A percentile compares a stretch with the other conserved stretches of the same genome.
Conservation (phyloP, 2,113 vertebrate species). For the Haemorhous mexicanus region DNA sequence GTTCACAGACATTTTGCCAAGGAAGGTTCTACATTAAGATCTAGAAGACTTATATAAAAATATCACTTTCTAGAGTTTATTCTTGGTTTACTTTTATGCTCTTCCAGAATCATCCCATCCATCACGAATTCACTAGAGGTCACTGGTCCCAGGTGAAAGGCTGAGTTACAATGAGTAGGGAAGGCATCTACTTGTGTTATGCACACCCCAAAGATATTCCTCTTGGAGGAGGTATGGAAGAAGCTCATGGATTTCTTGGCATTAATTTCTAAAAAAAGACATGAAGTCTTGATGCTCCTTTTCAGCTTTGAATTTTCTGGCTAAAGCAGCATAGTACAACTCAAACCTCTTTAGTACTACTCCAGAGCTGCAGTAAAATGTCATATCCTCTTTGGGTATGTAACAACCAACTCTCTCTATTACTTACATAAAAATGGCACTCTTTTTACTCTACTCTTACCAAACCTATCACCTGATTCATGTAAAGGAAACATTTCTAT, state of each 20-base stretch:
- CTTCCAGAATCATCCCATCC: not conserved
- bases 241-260: not conserved
- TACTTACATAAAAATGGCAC: not conserved
- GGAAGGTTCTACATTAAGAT: not conserved
- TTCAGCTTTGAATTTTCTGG: not conserved
- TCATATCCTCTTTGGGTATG: not conserved
- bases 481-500: not conserved
- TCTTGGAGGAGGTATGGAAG: not conserved
- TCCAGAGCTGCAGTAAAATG: not conserved
- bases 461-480: not conserved
- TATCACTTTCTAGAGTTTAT: not conserved
- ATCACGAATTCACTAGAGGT: accelerated
- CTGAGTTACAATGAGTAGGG: not conserved
- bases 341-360: not conserved
- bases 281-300: not conserved
- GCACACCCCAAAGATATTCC: not conserved
- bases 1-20: not conserved
- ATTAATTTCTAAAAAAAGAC: not conserved
- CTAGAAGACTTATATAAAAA: not conserved
- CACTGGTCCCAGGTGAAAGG: not conserved
- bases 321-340: not conserved
- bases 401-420: not conserved
- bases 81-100: not conserved
- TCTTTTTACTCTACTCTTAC: not conserved
- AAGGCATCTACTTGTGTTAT: not conserved